phyloP scores from a whole-genome alignment of 2,113 vertebrate genomes.

The Etia nguti region DNA sequence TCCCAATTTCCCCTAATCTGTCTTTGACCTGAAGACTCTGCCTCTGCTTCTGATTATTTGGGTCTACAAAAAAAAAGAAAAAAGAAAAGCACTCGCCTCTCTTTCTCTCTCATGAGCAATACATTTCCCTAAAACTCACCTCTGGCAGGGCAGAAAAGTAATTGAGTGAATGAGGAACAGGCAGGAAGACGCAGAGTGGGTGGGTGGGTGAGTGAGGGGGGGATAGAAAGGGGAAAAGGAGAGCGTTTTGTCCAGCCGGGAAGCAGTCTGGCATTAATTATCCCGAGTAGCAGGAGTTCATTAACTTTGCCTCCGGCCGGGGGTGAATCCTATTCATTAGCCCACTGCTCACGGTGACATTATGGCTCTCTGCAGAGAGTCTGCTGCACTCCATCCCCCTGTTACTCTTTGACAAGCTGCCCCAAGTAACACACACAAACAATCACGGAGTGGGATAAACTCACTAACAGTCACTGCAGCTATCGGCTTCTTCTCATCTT shows the following conservation, averaged over 20 bases:
- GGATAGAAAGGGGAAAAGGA: not conserved
- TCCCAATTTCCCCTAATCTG: conserved; percentile 14
- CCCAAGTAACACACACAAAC: not conserved
- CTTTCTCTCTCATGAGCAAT: not conserved
- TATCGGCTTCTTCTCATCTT: not conserved
- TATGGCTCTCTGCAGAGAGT: conserved; percentile 35
- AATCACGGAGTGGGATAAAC: not conserved
- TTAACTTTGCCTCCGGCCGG: conserved; percentile 55
- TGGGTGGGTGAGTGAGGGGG: not conserved
- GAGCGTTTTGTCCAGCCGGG: conserved; percentile 19
- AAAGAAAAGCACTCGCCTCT: not conserved
- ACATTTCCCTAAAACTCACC: conserved; percentile 33
- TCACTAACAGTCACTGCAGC: not conserved
- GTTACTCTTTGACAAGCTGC: conserved; percentile 22
- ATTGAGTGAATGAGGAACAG: conserved; percentile 31
- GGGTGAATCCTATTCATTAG: conserved; percentile 62
- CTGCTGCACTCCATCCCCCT: conserved; percentile 1
- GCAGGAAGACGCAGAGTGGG: conserved; percentile 1
- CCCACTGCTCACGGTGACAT: conserved; percentile 38
- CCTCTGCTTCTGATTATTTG: conserved; percentile 10
- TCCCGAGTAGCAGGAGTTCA: conserved; percentile 63
- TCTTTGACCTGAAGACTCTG: conserved; percentile 35
- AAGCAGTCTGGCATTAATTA: conserved; percentile 64
- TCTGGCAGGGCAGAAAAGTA: conserved; percentile 13
- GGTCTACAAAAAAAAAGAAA: not conserved